Percentiles rank a stretch among this genome's conserved stretches.
These are phyloP conservation scores for Eleginops maclovinus DNA, from an alignment of 2,113 vertebrate species.

Conservation along the genomic window DNA sequence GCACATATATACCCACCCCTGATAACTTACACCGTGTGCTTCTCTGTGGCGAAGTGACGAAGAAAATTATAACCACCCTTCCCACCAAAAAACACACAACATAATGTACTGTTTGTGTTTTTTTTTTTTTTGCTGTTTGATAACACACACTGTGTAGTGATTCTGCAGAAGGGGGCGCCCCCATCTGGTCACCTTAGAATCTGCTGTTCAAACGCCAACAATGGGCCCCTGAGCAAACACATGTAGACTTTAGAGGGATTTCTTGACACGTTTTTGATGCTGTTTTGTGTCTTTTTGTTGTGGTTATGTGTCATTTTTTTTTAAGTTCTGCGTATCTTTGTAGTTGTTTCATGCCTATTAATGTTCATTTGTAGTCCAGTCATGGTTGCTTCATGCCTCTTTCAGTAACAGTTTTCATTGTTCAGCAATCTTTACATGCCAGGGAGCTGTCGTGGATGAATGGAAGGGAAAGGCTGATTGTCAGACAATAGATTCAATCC, in stretches of 20 bases:
- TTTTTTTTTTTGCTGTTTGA: no score
- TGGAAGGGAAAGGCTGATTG: background rate
- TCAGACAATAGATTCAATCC: background rate
- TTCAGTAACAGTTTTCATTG: no score
- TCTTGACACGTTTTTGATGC: no score
- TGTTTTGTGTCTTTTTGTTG: no score
- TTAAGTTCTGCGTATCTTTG: no score
- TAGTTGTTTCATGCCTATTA: no score
- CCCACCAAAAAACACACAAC: background rate
- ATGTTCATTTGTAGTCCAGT: no score
- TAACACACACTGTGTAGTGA: background rate
- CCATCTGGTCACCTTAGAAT: conserved; percentile 16
- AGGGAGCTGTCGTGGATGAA: background rate
- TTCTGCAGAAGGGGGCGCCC: conserved; percentile 42
- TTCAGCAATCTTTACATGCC: no score
- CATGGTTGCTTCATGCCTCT: no score
- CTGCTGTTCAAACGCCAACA: background rate
- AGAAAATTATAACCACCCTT: background rate
- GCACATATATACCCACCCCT: background rate
- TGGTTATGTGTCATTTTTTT: no score
- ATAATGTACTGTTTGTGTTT: background rate
- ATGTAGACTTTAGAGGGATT: no score
- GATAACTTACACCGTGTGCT: background rate
- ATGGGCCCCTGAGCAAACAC: background rate
- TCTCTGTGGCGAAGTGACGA: background rate